Percentiles rank a stretch among this genome's conserved stretches.
Evolutionary conservation across 2,888 invertebrate genomes (phyloP).

Genomic region (Ceraclea dissimilis): DNA sequence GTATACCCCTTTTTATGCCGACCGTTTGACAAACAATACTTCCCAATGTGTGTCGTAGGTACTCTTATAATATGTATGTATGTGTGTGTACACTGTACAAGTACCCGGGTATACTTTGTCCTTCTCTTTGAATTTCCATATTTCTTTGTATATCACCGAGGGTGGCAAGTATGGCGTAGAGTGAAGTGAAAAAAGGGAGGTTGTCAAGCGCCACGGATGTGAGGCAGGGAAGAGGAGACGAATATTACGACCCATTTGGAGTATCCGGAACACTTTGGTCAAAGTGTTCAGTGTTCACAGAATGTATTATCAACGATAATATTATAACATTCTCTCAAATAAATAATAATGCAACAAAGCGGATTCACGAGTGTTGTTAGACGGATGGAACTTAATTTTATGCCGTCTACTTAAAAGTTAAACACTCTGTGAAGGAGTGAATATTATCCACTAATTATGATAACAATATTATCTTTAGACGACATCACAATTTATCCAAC

Average conservation of each 20-base stretch:
- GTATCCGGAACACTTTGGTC: not conserved
- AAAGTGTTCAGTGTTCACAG: not conserved
- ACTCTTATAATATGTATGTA: no score
- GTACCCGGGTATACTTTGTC: not conserved
- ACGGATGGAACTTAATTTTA: no score
- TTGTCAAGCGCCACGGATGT: not conserved
- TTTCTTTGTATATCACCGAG: slow-evolving; percentile 20
- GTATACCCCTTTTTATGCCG: not conserved
- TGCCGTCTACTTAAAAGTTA: no score
- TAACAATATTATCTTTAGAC: no score
- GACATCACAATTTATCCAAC: no score
- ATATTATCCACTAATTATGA: no score
- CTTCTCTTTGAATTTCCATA: slow-evolving; percentile 21
- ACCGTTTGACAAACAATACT: not conserved
- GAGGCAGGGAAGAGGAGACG: not conserved
- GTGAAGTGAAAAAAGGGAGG: not conserved
- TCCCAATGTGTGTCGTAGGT: not conserved
- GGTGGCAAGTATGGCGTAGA: slow-evolving; percentile 1
- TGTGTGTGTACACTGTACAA: no score
- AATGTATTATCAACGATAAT: not conserved
- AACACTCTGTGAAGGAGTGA: no score
- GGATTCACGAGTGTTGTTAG: no score
- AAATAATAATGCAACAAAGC: no score
- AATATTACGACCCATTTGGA: not conserved
- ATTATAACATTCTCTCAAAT: not conserved